Conservation (phyloP, 1,140 invertebrate genomes). For the Drosophila nigrodunni region DNA sequence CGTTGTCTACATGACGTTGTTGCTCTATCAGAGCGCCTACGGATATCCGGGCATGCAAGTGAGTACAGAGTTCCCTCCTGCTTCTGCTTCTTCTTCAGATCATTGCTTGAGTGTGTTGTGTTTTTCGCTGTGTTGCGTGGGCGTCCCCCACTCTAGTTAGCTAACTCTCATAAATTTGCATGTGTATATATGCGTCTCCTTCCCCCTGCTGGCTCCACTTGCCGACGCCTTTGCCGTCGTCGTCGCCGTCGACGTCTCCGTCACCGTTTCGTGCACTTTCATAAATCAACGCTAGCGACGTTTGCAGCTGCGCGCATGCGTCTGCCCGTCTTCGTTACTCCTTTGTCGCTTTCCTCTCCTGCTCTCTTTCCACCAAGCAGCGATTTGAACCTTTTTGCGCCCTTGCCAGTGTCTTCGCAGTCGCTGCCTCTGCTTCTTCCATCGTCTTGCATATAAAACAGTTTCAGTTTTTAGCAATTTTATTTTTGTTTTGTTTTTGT, state of each 20-base stretch:
- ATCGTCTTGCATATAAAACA: conserved; percentile 76
- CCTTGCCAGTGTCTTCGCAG: conserved; percentile 60
- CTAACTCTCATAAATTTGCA: conserved; percentile 57
- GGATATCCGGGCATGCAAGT: conserved; percentile 84
- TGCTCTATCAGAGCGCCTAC: conserved; percentile 84
- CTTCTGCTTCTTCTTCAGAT: background rate
- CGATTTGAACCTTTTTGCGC: conserved; percentile 77
- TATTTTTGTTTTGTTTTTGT: conserved; percentile 41
- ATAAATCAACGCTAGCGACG: conserved; percentile 75
- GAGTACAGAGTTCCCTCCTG: conserved; percentile 40
- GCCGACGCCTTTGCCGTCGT: background rate
- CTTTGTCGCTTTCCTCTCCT: background rate
- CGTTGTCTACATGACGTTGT: conserved; percentile 81
- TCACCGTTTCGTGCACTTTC: conserved; percentile 73
- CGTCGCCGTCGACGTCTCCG: conserved; percentile 1
- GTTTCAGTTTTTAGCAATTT: conserved; percentile 58
- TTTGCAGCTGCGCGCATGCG: conserved; percentile 82
- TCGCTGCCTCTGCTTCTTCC: conserved; percentile 4
- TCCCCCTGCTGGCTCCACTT: conserved; percentile 4
- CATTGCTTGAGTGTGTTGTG: background rate
- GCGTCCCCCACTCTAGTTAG: conserved; percentile 30
- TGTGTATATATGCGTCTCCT: conserved; percentile 28
- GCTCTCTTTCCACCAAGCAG: background rate
- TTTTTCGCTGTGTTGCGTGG: conserved; percentile 23
- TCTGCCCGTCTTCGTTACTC: conserved; percentile 37